phyloP scores from a whole-genome alignment of 2,113 vertebrate species.

The Paedocypris sp. region DNA sequence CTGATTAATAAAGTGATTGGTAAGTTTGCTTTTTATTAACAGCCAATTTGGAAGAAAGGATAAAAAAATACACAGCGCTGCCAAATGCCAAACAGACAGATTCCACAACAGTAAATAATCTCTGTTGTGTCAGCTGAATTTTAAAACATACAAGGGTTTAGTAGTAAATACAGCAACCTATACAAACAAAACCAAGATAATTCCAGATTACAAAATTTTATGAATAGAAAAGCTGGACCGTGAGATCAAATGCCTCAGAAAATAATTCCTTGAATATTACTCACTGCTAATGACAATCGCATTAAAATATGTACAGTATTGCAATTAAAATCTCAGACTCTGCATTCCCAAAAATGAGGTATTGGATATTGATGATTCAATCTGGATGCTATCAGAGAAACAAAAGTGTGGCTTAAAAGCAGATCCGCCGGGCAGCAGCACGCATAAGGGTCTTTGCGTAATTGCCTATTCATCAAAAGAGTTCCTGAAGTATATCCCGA shows the following conservation, averaged over 20 bases:
- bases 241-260: too few relatives aligned
- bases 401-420: slow-evolving; percentile 62
- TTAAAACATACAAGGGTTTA: too few relatives aligned
- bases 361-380: slow-evolving; percentile 65
- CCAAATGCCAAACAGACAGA: slow-evolving; percentile 26
- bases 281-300: slow-evolving; percentile 15
- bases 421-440: slow-evolving; percentile 63
- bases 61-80: too few relatives aligned
- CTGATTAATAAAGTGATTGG: slow-evolving; percentile 39
- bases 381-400: slow-evolving; percentile 67
- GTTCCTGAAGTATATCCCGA: slow-evolving; percentile 50
- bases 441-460: slow-evolving; percentile 53
- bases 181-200: neutral
- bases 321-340: slow-evolving; percentile 44
- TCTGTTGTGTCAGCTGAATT: too few relatives aligned
- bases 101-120: too few relatives aligned
- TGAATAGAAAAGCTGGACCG: too few relatives aligned
- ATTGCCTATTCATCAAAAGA: slow-evolving; percentile 68
- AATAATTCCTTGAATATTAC: too few relatives aligned
- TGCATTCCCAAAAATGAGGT: slow-evolving; percentile 41
- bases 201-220: neutral
- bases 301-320: slow-evolving; percentile 27
- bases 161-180: neutral
- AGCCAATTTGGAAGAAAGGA: slow-evolving; percentile 38
- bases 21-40: slow-evolving; percentile 39